These are phyloP conservation scores for Helleia helle DNA, from an alignment of 2,888 invertebrate species.

Conservation along the genomic window DNA sequence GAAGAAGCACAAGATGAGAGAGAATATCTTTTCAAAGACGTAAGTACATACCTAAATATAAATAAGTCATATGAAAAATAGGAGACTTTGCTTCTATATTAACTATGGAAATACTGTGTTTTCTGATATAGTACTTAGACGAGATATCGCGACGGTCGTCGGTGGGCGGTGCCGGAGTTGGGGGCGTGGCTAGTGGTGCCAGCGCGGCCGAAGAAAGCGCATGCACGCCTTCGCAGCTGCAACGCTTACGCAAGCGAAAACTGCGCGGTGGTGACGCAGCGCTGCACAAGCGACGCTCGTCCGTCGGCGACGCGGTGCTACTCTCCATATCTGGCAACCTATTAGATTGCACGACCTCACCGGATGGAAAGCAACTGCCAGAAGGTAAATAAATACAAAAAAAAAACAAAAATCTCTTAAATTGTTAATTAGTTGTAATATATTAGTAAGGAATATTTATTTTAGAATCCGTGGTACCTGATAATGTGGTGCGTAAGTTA, in stretches of 20 bases:
- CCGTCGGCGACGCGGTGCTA: conserved; percentile 88
- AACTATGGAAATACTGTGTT: neutral
- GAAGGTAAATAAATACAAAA: too few species aligned
- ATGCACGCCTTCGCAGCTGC: conserved; percentile 54
- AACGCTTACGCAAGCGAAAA: conserved; percentile 85
- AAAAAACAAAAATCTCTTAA: neutral
- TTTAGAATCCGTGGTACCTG: conserved; percentile 70
- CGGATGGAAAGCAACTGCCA: conserved; percentile 77
- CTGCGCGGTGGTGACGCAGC: conserved; percentile 74
- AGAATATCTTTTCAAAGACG: conserved; percentile 90
- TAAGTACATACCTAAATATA: too few species aligned
- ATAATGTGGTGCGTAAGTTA: conserved; percentile 78
- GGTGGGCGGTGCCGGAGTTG: conserved; percentile 35
- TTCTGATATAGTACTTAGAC: conserved; percentile 46
- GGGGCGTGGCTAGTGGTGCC: conserved; percentile 22
- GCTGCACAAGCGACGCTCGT: conserved; percentile 86
- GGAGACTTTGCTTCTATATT: too few species aligned
- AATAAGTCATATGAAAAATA: too few species aligned
- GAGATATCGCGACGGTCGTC: conserved; percentile 67
- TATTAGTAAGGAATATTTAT: conserved; percentile 1
- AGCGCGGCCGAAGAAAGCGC: conserved; percentile 24
- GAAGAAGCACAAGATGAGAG: conserved; percentile 93
- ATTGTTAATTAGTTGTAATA: neutral
- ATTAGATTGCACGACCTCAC: conserved; percentile 90
- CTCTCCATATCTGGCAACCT: conserved; percentile 91